Evolutionary conservation across 2,888 invertebrate species (phyloP), one percentile per base, ranked within the genome.

Genomic region (Diaphora mendica): DNA sequence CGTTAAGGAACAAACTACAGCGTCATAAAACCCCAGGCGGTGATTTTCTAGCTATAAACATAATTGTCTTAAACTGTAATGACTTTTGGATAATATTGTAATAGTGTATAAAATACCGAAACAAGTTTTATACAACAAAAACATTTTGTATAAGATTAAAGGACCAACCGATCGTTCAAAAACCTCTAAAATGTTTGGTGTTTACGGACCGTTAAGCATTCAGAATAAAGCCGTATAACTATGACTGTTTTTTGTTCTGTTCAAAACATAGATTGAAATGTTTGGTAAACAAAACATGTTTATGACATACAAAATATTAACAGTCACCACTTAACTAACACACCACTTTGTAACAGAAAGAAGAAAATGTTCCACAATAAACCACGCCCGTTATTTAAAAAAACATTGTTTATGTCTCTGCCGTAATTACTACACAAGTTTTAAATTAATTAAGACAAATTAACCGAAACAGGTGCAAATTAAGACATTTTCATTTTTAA

Each of bases 401-500:
- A 72, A 76, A 70, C 23, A n/a, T 51, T 64, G 73, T 77, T 77
- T 68, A 73, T 69, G 3, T 26, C 30, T 51, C 55, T 9, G 64
- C 30, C 42, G 73, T 74, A 75, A 68, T 80, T 74, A 75, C 70
- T 80, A 80, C 72, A 76, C 68, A 84, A 80, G 64, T 75, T 76
- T 64, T 64, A 79, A 82, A 84, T 86, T 83, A 86, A 86, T 87
- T 87, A 82, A 77, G 82, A 76, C 77, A 84, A 87, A 88, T 87
- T 82, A 85, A 76, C 79, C 75, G 85, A 87, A 87, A 88, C 85
- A 80, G 59, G 71, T 86, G 87, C 85, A 89, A 92, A n/a, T 15
- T n/a, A 66, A 87, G 88, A 89, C 88, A 89, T 92, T 92, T 87
- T 91, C 90, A 90, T 91, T 90, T 91, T 91, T 88, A 91, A 92